phyloP scores from a whole-genome alignment of 1,140 invertebrate species.

The Cepaea nemoralis region DNA sequence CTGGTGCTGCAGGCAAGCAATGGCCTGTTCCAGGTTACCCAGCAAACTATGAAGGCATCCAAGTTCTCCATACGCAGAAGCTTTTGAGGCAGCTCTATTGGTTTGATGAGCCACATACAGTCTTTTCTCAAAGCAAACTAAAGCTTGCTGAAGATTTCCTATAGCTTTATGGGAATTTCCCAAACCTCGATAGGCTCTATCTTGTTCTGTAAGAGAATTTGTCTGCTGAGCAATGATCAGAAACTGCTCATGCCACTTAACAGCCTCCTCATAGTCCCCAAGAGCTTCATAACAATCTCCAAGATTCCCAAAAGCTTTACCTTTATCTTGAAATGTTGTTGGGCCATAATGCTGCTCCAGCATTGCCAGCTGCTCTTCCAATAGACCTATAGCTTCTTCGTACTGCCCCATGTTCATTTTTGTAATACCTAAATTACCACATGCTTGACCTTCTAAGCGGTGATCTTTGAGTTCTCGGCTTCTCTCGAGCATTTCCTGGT shows the following conservation, averaged over 20 bases:
- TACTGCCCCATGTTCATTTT: slow-evolving; percentile 94
- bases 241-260: slow-evolving; percentile 90
- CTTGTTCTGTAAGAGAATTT: slow-evolving; percentile 87
- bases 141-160: slow-evolving; percentile 88
- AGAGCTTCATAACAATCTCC: slow-evolving; percentile 95
- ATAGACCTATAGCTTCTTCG: slow-evolving; percentile 93
- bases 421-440: slow-evolving; percentile 92
- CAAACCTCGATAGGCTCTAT: slow-evolving; percentile 88
- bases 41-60: slow-evolving; percentile 88
- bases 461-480: slow-evolving; percentile 88
- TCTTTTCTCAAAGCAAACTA: slow-evolving; percentile 94
- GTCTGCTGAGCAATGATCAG: slow-evolving; percentile 79
- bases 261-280: slow-evolving; percentile 91
- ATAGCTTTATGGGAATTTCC: slow-evolving; percentile 85
- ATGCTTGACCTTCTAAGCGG: slow-evolving; percentile 89
- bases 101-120: slow-evolving; percentile 93
- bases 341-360: slow-evolving; percentile 82
- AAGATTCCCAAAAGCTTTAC: slow-evolving; percentile 89
- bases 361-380: slow-evolving; percentile 92
- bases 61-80: slow-evolving; percentile 92
- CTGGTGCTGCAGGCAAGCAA: slow-evolving; percentile 93
- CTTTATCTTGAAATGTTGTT: slow-evolving; percentile 74
- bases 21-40: slow-evolving; percentile 90
- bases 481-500: slow-evolving; percentile 92
- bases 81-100: slow-evolving; percentile 84